These are phyloP conservation scores for Ostrea edulis DNA, from an alignment of 1,140 invertebrate species.

Conservation along the genomic window DNA sequence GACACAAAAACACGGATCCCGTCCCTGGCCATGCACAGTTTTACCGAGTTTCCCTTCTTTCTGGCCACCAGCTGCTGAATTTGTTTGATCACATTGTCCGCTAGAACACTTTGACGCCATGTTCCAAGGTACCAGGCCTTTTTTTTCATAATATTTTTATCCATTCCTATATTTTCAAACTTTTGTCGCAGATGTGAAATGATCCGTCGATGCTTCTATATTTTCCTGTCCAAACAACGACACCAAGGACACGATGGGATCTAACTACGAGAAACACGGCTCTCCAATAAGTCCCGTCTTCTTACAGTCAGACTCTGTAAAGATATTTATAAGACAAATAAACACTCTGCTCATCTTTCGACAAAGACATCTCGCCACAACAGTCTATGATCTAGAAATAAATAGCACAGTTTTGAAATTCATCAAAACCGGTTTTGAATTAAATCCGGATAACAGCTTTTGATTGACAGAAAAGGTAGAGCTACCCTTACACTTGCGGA, in stretches of 20 bases:
- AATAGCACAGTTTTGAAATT: slow-evolving; percentile 10
- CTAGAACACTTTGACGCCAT: slow-evolving; percentile 63
- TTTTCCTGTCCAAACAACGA: background rate
- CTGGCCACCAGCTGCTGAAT: slow-evolving; percentile 49
- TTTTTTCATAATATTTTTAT: slow-evolving; percentile 43
- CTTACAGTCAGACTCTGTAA: slow-evolving; percentile 9
- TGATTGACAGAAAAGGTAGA: slow-evolving; percentile 1
- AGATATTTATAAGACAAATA: slow-evolving; percentile 29
- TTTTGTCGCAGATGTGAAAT: background rate
- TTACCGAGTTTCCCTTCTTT: slow-evolving; percentile 64
- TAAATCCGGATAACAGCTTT: slow-evolving; percentile 1
- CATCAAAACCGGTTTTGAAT: slow-evolving; percentile 23
- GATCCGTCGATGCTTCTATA: background rate
- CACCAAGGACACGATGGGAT: background rate
- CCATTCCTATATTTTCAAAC: slow-evolving; percentile 44
- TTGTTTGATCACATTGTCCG: slow-evolving; percentile 62
- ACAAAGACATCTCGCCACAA: slow-evolving; percentile 17
- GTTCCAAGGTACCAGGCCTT: slow-evolving; percentile 62
- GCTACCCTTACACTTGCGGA: background rate
- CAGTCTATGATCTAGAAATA: slow-evolving; percentile 22
- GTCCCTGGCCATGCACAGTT: slow-evolving; percentile 52
- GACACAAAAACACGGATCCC: slow-evolving; percentile 57
- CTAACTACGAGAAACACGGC: background rate
- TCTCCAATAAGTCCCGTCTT: slow-evolving; percentile 9
- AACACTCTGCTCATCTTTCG: background rate